These are phyloP conservation scores for Ceratina australensis DNA, from an alignment of 1,140 invertebrate species.

Conservation along the genomic window DNA sequence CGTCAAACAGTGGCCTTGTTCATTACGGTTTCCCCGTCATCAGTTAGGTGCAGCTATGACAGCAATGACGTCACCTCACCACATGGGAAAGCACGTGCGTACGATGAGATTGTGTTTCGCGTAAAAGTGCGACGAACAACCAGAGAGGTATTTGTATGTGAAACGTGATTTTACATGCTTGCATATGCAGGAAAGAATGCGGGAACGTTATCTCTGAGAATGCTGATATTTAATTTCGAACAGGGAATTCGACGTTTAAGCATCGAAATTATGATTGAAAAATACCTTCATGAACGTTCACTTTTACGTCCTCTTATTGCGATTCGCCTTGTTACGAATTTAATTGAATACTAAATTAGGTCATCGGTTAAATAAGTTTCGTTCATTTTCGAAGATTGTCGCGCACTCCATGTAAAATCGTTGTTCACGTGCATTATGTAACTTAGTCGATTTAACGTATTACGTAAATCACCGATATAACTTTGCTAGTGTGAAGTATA, in stretches of 20 bases:
- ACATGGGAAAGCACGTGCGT: background rate
- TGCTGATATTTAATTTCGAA: too few relatives aligned
- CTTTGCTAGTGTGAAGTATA: background rate
- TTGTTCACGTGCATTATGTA: conserved; percentile 18
- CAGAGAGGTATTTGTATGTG: too few relatives aligned
- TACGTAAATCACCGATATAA: conserved; percentile 33
- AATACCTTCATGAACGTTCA: too few relatives aligned
- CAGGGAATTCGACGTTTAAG: too few relatives aligned
- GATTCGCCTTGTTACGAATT: too few relatives aligned
- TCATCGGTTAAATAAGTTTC: background rate
- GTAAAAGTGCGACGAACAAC: background rate
- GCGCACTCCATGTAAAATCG: background rate
- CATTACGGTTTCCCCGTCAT: conserved; percentile 42
- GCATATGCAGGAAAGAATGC: too few relatives aligned
- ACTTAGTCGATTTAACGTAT: conserved; percentile 28
- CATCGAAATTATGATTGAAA: too few relatives aligned
- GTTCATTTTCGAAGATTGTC: background rate
- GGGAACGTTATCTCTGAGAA: too few relatives aligned
- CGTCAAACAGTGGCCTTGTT: conserved; percentile 1
- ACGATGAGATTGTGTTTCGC: background rate
- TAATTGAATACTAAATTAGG: too few relatives aligned
- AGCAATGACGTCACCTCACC: conserved; percentile 10
- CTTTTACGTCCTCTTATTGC: too few relatives aligned
- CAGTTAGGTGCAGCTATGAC: conserved; percentile 1
- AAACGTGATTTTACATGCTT: too few relatives aligned